Conservation (phyloP, 2,888 invertebrate species). For the Stenchaetothrips biformis region DNA sequence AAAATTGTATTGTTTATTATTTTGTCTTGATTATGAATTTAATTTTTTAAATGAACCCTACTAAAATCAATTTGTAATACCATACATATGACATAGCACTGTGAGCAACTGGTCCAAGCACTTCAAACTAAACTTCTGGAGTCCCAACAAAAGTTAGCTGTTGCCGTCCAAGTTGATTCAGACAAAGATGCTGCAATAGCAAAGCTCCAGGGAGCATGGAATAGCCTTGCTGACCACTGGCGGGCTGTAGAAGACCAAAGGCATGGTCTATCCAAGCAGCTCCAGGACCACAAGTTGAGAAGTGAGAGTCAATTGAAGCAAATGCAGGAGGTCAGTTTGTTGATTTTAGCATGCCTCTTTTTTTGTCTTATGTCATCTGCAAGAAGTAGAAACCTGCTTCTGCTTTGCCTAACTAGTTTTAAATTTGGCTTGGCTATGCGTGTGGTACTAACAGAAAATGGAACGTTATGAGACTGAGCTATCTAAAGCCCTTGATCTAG, state of each 20-base stretch:
- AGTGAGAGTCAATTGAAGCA: neutral
- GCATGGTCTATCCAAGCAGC: constrained; percentile 37
- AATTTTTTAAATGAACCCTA: neutral
- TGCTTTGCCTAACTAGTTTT: constrained; percentile 3
- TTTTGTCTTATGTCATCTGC: neutral
- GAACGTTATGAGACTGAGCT: constrained; percentile 65
- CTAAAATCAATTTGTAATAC: neutral
- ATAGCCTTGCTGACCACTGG: constrained; percentile 48
- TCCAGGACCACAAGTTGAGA: constrained; percentile 31
- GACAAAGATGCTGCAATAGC: constrained; percentile 66
- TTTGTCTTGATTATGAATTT: constrained; percentile 29
- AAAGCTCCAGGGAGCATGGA: constrained; percentile 61
- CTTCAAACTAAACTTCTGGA: constrained; percentile 68
- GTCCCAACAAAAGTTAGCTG: constrained; percentile 72
- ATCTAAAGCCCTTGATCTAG: constrained; percentile 64
- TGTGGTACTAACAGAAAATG: constrained; percentile 47
- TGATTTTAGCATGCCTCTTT: neutral
- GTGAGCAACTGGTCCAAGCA: constrained; percentile 69
- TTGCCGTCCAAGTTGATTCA: constrained; percentile 70
- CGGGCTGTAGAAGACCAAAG: constrained; percentile 40
- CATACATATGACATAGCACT: constrained; percentile 53
- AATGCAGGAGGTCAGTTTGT: neutral
- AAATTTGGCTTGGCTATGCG: constrained; percentile 17
- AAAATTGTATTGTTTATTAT: constrained; percentile 32
- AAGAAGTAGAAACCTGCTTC: neutral